Evolutionary conservation across 2,113 vertebrate species (phyloP), one percentile per base, ranked within the genome.

Genomic region (Brienomyrus longianalis): DNA sequence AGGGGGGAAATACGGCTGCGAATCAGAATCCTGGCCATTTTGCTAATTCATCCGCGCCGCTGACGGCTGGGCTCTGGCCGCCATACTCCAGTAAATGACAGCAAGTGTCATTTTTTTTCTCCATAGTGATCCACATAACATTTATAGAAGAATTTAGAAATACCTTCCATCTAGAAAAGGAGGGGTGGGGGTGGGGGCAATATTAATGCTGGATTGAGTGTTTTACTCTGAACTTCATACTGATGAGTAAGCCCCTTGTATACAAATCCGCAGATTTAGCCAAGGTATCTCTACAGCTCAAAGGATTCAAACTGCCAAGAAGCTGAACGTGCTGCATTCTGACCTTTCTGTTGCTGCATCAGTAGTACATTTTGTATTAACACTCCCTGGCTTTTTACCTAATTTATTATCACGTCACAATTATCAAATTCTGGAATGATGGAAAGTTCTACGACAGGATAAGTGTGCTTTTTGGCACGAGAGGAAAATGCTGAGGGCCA

Each of bases 251-350:
- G 62, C 23, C 27, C 13, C n/a, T 21, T 10, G 54, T 23, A 51
- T 70, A 80, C 21, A 59, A 31, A 21, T 66, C 3, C 2, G 5
- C 43, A 43, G 56, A 45, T 31, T 45, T 56, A 62, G 21, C 5
- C 27, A 77, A 66, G 85, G 48, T 15, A 43, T 17, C 85, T 59
- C n/a, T 70, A 90, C 50, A 87, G 62, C 59, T 87, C 59, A 77
- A n/a, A 74, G 84, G 27, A 19, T 54, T 90, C 50, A 19, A 89
- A 86, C 54, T 21, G 83, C 54, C 83, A 27, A 35, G 62, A 59
- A 70, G 56, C 52, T 86, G 48, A 27, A 59, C 83, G 3, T 39
- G 54, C 45, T 39, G 7, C 80, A 48, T 85, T 86, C 23, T 8
- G 23, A 62, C 52, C 8, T 54, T 45, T 11, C 23, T 35, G 5